Conservation (phyloP, 2,113 vertebrate species). For the Etheostoma cragini region DNA sequence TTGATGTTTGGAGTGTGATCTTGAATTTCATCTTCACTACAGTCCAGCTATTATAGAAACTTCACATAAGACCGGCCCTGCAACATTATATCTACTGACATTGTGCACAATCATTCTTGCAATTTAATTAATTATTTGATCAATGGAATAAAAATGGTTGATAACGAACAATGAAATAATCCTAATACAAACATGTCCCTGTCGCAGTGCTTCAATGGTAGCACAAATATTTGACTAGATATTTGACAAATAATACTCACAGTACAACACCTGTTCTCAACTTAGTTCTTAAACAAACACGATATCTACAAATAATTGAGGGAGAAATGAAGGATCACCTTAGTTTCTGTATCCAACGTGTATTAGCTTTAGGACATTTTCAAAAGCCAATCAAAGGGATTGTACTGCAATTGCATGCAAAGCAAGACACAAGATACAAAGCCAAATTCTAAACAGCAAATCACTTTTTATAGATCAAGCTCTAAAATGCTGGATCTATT, state of each 20-base stretch:
- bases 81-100: not conserved
- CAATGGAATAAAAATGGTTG: not conserved
- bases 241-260: not conserved
- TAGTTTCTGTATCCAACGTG: not conserved
- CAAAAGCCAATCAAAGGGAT: not conserved
- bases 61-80: not conserved
- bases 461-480: not conserved
- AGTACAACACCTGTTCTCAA: not conserved
- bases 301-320: not conserved
- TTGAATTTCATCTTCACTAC: slow-evolving; percentile 34
- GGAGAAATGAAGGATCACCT: not conserved
- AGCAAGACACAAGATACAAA: not conserved
- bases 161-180: not conserved
- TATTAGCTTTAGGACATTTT: not conserved
- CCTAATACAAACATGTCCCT: not conserved
- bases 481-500: not conserved
- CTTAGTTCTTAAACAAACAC: not conserved
- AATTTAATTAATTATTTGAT: not conserved
- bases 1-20: slow-evolving; percentile 44
- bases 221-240: not conserved
- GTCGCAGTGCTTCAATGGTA: not conserved
- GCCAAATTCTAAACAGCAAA: not conserved
- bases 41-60: not conserved
- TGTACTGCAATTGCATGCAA: not conserved
- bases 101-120: not conserved